These are phyloP conservation scores for Orchesella flavescens DNA, from an alignment of 2,888 invertebrate species.

Conservation along the genomic window DNA sequence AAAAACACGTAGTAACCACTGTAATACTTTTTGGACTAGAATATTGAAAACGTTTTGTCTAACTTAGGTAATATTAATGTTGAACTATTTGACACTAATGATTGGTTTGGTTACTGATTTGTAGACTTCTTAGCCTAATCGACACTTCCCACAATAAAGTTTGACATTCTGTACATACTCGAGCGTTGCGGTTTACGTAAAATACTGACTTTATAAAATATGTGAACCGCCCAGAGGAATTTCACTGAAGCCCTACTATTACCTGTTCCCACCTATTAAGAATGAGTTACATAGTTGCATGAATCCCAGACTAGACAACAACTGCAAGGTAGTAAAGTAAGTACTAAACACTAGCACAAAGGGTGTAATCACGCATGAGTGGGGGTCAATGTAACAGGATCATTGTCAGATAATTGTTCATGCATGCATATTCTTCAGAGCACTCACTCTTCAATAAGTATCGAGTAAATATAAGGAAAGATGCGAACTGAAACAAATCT, in stretches of 20 bases:
- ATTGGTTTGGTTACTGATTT: too few relatives aligned
- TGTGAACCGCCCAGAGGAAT: neutral
- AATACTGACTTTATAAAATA: too few relatives aligned
- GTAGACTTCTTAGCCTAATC: neutral
- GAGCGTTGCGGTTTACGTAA: too few relatives aligned
- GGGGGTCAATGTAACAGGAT: slow-evolving; percentile 9
- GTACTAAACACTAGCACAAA: neutral
- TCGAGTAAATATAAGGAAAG: too few relatives aligned
- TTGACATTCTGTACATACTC: too few relatives aligned
- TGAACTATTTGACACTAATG: neutral
- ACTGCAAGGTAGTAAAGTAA: neutral
- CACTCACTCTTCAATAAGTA: too few relatives aligned
- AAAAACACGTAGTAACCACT: neutral
- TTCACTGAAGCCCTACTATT: neutral
- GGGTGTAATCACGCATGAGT: neutral
- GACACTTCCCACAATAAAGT: neutral
- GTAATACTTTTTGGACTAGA: neutral
- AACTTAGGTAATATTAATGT: neutral
- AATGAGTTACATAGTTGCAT: neutral
- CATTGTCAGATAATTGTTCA: too few relatives aligned
- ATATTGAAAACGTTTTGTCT: neutral
- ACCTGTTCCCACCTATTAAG: neutral
- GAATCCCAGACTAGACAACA: neutral
- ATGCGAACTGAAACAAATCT: too few relatives aligned
- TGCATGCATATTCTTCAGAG: too few relatives aligned